These are phyloP conservation scores for Leptobrachium leishanense DNA, from an alignment of 2,113 vertebrate species.

Conservation along the genomic window DNA sequence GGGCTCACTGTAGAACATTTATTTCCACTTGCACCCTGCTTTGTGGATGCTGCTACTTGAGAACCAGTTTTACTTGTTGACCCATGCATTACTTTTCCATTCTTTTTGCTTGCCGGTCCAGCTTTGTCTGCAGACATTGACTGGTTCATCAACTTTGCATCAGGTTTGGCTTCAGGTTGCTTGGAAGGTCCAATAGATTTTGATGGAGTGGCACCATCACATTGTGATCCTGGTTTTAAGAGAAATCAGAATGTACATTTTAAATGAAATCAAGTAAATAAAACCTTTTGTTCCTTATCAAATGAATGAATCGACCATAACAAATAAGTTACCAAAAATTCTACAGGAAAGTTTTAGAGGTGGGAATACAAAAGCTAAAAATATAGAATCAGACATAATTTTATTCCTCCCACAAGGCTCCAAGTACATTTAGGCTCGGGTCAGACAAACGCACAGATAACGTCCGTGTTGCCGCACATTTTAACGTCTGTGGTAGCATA, in stretches of 20 bases:
- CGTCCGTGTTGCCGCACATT: too few species aligned
- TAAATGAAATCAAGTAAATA: too few species aligned
- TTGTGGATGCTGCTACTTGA: constrained; percentile 59
- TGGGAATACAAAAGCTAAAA: too few species aligned
- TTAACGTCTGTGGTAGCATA: too few species aligned
- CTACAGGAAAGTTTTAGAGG: too few species aligned
- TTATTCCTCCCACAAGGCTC: too few species aligned
- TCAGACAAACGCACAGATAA: too few species aligned
- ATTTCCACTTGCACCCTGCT: constrained; percentile 61
- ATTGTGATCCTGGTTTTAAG: not conserved
- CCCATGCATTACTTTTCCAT: constrained; percentile 63
- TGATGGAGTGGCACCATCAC: constrained; percentile 65
- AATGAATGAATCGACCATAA: too few species aligned
- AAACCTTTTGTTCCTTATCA: too few species aligned
- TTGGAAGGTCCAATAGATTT: constrained; percentile 77
- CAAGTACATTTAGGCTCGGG: too few species aligned
- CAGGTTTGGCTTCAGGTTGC: constrained; percentile 77
- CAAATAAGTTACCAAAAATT: too few species aligned
- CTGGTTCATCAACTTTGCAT: constrained; percentile 62
- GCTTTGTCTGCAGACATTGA: constrained; percentile 59
- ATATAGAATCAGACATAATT: too few species aligned
- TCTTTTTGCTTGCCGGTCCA: constrained; percentile 72
- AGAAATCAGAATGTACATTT: not conserved
- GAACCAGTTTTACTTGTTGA: constrained; percentile 64
- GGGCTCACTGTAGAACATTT: constrained; percentile 56